Percentiles rank a stretch among this genome's conserved stretches.
Evolutionary conservation across 2,888 invertebrate genomes (phyloP).

Genomic region (Empis stercorea): DNA sequence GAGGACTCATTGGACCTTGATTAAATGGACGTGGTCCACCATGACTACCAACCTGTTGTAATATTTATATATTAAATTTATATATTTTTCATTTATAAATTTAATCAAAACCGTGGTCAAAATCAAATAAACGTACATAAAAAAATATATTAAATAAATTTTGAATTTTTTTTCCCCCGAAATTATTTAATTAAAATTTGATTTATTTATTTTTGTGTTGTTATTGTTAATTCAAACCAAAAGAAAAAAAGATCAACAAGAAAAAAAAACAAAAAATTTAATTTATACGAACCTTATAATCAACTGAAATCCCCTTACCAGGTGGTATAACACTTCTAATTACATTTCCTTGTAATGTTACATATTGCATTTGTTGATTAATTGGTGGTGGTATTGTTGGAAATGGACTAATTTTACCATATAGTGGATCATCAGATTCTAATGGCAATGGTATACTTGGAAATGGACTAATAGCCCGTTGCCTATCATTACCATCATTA

Average conservation of each 20-base stretch:
- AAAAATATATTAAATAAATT: not conserved
- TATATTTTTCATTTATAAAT: not conserved
- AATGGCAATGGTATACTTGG: slow-evolving; percentile 2
- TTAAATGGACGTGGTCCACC: slow-evolving; percentile 33
- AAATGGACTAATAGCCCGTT: slow-evolving; percentile 3
- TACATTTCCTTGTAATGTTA: slow-evolving; percentile 34
- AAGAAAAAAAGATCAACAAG: not conserved
- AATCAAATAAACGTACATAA: no score
- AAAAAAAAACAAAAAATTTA: not conserved
- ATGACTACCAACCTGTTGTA: slow-evolving; percentile 30
- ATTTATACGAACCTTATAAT: slow-evolving; percentile 25
- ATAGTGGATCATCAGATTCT: slow-evolving; percentile 14
- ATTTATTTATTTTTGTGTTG: no score
- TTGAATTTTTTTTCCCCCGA: not conserved
- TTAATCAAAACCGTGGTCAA: no score
- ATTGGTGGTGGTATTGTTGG: slow-evolving; percentile 10
- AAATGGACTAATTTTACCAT: slow-evolving; percentile 14
- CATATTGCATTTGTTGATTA: slow-evolving; percentile 20
- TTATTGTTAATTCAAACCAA: not conserved
- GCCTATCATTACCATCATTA: not conserved
- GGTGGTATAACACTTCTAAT: slow-evolving; percentile 36
- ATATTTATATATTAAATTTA: slow-evolving; percentile 5
- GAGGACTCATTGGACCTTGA: slow-evolving; percentile 10
- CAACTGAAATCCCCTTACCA: slow-evolving; percentile 31
- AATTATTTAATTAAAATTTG: not conserved